phyloP scores from a whole-genome alignment of 2,888 invertebrate genomes.

The Metellina segmentata region DNA sequence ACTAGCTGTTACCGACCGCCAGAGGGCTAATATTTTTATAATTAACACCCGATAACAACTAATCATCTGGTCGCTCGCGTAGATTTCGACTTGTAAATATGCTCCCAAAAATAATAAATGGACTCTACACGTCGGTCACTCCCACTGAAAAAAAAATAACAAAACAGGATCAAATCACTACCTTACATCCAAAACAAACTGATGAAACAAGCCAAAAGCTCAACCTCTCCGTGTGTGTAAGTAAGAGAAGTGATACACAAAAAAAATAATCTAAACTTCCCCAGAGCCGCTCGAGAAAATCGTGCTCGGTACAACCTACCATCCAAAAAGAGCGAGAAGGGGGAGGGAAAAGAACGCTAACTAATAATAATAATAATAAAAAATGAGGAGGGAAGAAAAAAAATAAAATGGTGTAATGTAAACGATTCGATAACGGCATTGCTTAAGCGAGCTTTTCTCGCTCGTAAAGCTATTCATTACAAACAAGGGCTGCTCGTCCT shows the following conservation, averaged over 20 bases:
- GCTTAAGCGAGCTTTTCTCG: slow-evolving; percentile 49
- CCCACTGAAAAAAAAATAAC: too few relatives aligned
- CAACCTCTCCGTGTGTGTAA: too few relatives aligned
- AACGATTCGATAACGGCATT: slow-evolving; percentile 73
- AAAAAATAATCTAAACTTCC: too few relatives aligned
- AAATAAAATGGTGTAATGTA: slow-evolving; percentile 64
- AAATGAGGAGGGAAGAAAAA: slow-evolving; percentile 18
- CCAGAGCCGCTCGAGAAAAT: slow-evolving; percentile 45
- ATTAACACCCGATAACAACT: not conserved
- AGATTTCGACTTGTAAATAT: not conserved
- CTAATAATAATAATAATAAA: slow-evolving; percentile 18
- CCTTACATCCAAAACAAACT: not conserved
- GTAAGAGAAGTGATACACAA: too few relatives aligned
- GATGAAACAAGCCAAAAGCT: not conserved
- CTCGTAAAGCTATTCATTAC: slow-evolving; percentile 73
- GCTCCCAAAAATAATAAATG: not conserved
- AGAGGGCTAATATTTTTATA: not conserved
- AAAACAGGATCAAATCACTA: too few relatives aligned
- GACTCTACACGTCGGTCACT: not conserved
- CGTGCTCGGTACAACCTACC: slow-evolving; percentile 70
- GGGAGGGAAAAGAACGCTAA: slow-evolving; percentile 16
- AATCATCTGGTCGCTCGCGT: not conserved
- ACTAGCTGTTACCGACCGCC: too few relatives aligned
- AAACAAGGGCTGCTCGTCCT: slow-evolving; percentile 40
- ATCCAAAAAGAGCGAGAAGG: slow-evolving; percentile 29